Base-by-base conservation (phyloP, 1,140 invertebrate genomes). In the Drosophila persimilis region DNA sequence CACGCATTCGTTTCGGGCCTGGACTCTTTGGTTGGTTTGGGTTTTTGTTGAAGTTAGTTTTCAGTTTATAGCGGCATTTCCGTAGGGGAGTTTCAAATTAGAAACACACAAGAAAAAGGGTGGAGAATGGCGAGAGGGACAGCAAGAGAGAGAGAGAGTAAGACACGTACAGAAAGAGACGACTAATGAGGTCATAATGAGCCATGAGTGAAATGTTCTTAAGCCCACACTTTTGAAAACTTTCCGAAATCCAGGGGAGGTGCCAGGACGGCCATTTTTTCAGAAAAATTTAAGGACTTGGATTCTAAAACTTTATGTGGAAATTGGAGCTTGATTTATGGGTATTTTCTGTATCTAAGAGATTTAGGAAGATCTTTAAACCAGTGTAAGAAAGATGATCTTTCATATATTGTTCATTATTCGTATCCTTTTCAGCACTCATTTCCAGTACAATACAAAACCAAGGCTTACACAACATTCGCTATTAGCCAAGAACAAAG, bases 151-250 rank as follows among this genome's bases (percentile, higher is more conserved):
- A 39, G 35, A 13, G 35, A 13, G 35, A 13, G 35, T 5, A 39
- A 4, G 11, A 5, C 35, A 39, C 35, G 35, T 3, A 31, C 9
- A 11, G 3, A 22, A 20, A 50, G 59, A 20, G 29, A 17, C 13
- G 17, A 6, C 66, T 77, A 77, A 77, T 78, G 60, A 78, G 67
- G 56, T 51, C 75, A 79, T 56, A 73, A 78, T 72, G 24, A 48
- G 5, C 15, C 53, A 8, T 17, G 17, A 46, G 50, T 60, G 20
- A 41, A 55, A 59, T 77, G 41, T 52, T 44, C 45, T 64, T 47
- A 39, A 54, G 50, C 56, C 46, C n/a, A n/a, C 20, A 26, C 56
- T 39, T 39, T 13, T 39, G 1, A 39, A 39, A 39, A 13, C 11
- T 11, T 39, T 39, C 9, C 35, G 13, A 39, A 39, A 39, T 39